phyloP scores from a whole-genome alignment of 2,888 invertebrate species.

The Hymenopus coronatus region DNA sequence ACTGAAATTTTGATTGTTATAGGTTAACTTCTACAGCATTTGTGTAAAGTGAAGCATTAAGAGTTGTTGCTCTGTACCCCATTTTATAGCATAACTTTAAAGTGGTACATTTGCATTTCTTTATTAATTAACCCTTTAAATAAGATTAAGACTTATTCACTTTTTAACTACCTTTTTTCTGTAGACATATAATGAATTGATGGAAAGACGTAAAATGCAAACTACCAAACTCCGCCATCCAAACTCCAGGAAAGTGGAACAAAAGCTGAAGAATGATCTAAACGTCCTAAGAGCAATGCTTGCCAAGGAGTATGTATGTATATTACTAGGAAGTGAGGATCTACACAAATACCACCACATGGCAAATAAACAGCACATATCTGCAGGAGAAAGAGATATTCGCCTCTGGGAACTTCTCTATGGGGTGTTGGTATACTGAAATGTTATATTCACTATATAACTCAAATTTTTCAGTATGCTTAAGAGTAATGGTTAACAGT shows the following conservation, averaged over 20 bases:
- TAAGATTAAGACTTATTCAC: not conserved
- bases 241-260: slow-evolving; percentile 51
- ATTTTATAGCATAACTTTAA: not conserved
- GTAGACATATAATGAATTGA: slow-evolving; percentile 52
- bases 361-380: slow-evolving; percentile 55
- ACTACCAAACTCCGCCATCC: slow-evolving; percentile 55
- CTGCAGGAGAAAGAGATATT: slow-evolving; percentile 62
- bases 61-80: too few relatives aligned
- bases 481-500: too few relatives aligned
- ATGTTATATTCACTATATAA: not conserved
- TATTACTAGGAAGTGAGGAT: slow-evolving; percentile 52
- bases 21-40: too few relatives aligned
- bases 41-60: too few relatives aligned
- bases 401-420: slow-evolving; percentile 59
- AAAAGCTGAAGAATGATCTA: slow-evolving; percentile 54
- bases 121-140: not conserved
- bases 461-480: too few relatives aligned
- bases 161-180: not conserved
- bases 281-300: slow-evolving; percentile 58
- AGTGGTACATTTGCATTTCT: not conserved
- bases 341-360: slow-evolving; percentile 63
- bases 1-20: too few relatives aligned
- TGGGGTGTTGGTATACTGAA: slow-evolving; percentile 43
- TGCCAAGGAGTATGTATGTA: slow-evolving; percentile 59
- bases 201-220: slow-evolving; percentile 52